A percentile compares a stretch with the other conserved stretches of the same genome.
phyloP scores from a whole-genome alignment of 2,888 invertebrate species.

The Andrena minutula region DNA sequence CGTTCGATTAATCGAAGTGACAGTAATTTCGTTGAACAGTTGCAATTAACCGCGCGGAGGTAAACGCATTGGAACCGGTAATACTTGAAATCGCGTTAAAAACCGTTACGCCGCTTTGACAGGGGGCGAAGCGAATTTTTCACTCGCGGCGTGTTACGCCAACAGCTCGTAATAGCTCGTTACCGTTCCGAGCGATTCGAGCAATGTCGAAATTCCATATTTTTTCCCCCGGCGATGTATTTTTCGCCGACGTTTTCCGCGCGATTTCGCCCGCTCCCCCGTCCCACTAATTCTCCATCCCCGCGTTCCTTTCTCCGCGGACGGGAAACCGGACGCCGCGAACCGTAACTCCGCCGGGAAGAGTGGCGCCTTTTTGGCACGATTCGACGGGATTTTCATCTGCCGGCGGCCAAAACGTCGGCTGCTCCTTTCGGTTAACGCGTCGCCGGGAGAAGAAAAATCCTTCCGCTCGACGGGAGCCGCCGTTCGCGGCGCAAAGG shows the following conservation, averaged over 20 bases:
- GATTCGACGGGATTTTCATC: constrained; percentile 57
- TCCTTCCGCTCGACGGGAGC: constrained; percentile 64
- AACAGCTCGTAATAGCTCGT: background rate
- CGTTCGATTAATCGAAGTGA: constrained; percentile 63
- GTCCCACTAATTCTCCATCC: constrained; percentile 9
- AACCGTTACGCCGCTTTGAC: constrained; percentile 27
- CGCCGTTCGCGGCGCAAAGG: constrained; percentile 60
- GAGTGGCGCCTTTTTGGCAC: constrained; percentile 39
- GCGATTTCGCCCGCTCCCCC: constrained; percentile 14
- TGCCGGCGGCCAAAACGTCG: constrained; percentile 29
- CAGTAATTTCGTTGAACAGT: constrained; percentile 57
- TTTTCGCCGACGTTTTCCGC: background rate
- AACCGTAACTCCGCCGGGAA: background rate
- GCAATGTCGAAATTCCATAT: background rate
- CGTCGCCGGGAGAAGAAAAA: constrained; percentile 59
- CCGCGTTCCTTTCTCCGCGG: background rate
- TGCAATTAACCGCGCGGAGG: constrained; percentile 27
- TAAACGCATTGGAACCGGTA: constrained; percentile 37
- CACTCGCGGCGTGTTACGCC: background rate
- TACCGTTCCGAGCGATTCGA: background rate
- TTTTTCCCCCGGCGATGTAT: background rate
- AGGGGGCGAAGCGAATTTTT: constrained; percentile 26
- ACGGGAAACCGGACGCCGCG: background rate
- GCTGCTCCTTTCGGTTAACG: constrained; percentile 54
- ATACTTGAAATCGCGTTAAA: constrained; percentile 49